Evolutionary conservation across 2,888 invertebrate species (phyloP), one percentile per base, ranked within the genome.

Genomic region (Chymomyza caudatula): DNA sequence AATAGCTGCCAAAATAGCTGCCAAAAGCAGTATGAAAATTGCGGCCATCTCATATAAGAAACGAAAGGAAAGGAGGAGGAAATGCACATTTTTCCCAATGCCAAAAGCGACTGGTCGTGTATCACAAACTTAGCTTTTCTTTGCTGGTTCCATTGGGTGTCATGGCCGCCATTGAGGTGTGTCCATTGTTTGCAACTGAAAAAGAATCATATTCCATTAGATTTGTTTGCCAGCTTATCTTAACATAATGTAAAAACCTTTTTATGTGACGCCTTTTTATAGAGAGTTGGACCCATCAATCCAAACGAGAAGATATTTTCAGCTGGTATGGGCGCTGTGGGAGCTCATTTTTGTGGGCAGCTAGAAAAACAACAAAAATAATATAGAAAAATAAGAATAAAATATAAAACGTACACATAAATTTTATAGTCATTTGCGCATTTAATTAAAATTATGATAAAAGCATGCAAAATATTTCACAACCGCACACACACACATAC

Each of bases 391-490:
- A 61, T 65, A 58, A 67, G 25, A 65, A 55, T 37, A 22, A 19
- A 42, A 43, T 54, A 54, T 44, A 13, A 44, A 20, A 49, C 22
- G 65, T 61, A 74, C 63, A 67, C 69, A 76, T 78, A 81, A 73
- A 81, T 78, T 74, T 69, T 74, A 73, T 74, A 78, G 80, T 76
- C 76, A 80, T 80, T 81, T 78, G 76, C 73, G 76, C 83, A 81
- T 82, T 82, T 82, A 78, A 83, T 82, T 82, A 78, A 81, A 83
- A 78, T 78, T 73, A 81, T 78, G 81, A 81, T 80, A 82, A 77
- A 81, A 73, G 79, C 74, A 82, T 83, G 81, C 74, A 71, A 78
- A 83, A 82, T 81, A 83, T 83, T 83, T 78, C 17, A 43, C 2
- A 44, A 20, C 22, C 20, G 53, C 59, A 55, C 37, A 57, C 23